Evolutionary conservation across 2,888 invertebrate species (phyloP).

Genomic region (Octodonta nipae): DNA sequence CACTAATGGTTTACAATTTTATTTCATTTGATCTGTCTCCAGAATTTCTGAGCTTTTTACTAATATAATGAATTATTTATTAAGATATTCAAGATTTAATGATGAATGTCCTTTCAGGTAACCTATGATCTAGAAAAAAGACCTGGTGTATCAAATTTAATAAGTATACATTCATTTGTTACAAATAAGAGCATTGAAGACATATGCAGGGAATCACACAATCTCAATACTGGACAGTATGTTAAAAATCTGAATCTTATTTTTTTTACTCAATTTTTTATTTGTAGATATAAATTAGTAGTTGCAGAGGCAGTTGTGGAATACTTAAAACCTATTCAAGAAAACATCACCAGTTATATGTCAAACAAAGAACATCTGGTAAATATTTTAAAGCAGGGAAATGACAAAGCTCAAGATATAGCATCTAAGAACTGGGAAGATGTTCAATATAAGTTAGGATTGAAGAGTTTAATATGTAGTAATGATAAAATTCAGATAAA

Average conservation of each 20-base stretch:
- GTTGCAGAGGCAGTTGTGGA: slow-evolving; percentile 62
- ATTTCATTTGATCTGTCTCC: too few relatives aligned
- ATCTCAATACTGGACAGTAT: slow-evolving; percentile 61
- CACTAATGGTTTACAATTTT: too few relatives aligned
- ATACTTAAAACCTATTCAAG: slow-evolving; percentile 55
- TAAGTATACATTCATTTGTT: slow-evolving; percentile 67
- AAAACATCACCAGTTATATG: slow-evolving; percentile 43
- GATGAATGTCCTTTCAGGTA: slow-evolving; percentile 37
- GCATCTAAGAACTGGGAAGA: slow-evolving; percentile 45
- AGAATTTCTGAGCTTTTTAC: too few relatives aligned
- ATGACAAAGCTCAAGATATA: slow-evolving; percentile 40
- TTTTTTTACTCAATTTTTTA: not conserved
- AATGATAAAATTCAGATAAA: too few relatives aligned
- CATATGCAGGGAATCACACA: slow-evolving; percentile 51
- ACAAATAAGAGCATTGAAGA: slow-evolving; percentile 51
- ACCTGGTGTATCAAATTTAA: slow-evolving; percentile 81
- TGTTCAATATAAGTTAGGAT: slow-evolving; percentile 44
- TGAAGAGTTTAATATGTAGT: too few relatives aligned
- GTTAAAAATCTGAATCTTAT: slow-evolving; percentile 13
- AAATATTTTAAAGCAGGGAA: slow-evolving; percentile 42
- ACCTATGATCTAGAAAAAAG: slow-evolving; percentile 65
- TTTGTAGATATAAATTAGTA: slow-evolving; percentile 51
- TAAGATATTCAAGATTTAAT: not conserved
- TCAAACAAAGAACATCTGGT: slow-evolving; percentile 48
- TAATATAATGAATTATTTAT: too few relatives aligned